Evolutionary conservation across 2,113 vertebrate species (phyloP), one percentile per base, ranked within the genome.

Genomic region (Anseranas semipalmata): DNA sequence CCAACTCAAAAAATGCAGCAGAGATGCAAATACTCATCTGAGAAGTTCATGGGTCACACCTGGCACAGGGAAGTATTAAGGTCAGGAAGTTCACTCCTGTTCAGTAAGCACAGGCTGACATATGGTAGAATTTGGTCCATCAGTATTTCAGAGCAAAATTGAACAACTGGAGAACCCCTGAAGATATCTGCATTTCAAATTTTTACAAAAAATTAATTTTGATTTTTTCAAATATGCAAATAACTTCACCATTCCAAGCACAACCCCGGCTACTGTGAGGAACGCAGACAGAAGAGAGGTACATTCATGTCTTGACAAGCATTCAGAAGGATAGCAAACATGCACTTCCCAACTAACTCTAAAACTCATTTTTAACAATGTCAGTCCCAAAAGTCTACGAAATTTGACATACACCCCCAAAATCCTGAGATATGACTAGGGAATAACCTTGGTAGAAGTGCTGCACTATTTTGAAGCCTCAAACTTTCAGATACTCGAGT

Each of bases 311-410:
- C 68, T 84, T 62, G 11, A 43, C 6, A 65, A 85, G 58, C 30
- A 30, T 52, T 62, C 22, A 89, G 20, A 85, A 79, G 35, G 3
- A 21, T 2, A 67, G 21, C 10, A 71, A 68, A 68, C 32, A 33
- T 37, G 66, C 37, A 32, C 22, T 82, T 90, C 45, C 33, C n/a
- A 84, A 68, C 24, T 43, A 60, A 16, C 7, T 56, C 56, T 20
- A 48, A 59, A 71, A 68, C 9, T 15, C 2, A 32, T 43, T 59
- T 72, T 62, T 10, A 65, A 70, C 25, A 59, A 12, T 59, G 2
- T 25, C 66, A 67, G 12, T 15, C 25, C n/a, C 53, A 68, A 63
- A 55, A 0, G 0, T 13, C 43, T 65, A 65, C 55, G 32, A 90
- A 20, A 3, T 3, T 12, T 39, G 7, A 46, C 17, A 33, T 5